A percentile compares a stretch with the other conserved stretches of the same genome.
Conservation (phyloP, 2,888 invertebrate genomes). For the Agrilus cyanescens region DNA sequence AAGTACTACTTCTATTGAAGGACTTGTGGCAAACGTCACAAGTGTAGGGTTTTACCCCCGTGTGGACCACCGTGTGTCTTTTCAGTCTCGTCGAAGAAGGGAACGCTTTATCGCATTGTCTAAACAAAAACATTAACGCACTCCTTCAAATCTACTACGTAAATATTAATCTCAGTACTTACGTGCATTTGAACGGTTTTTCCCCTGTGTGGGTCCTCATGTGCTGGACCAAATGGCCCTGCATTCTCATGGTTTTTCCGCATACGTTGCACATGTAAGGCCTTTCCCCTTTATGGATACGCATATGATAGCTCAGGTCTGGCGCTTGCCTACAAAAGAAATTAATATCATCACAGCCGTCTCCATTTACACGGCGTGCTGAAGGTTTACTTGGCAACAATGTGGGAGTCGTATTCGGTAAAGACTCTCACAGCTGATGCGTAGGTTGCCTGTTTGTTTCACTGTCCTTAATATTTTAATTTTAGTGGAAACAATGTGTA, state of each 20-base stretch:
- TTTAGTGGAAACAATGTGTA: too few relatives aligned
- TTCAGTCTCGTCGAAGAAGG: constrained; percentile 22
- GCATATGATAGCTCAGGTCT: constrained; percentile 29
- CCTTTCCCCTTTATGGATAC: constrained; percentile 30
- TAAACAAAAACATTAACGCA: constrained; percentile 8
- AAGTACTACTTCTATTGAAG: constrained; percentile 23
- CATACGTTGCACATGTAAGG: constrained; percentile 31
- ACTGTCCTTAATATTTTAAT: too few relatives aligned
- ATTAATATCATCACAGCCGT: too few relatives aligned
- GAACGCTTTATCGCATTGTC: constrained; percentile 23
- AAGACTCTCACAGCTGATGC: too few relatives aligned
- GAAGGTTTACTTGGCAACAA: not conserved
- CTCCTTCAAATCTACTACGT: not conserved
- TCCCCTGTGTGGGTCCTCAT: constrained; percentile 27
- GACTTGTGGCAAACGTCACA: constrained; percentile 25
- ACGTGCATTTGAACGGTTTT: constrained; percentile 23
- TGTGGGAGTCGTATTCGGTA: too few relatives aligned
- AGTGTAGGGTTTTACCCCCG: constrained; percentile 22
- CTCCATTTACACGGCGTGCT: too few relatives aligned
- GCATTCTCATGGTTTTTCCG: constrained; percentile 29
- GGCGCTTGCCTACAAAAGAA: constrained; percentile 21
- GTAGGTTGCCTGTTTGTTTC: too few relatives aligned
- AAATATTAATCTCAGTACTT: constrained; percentile 3
- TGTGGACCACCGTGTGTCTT: constrained; percentile 24
- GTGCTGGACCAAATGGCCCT: constrained; percentile 26